Base-by-base conservation (phyloP, 2,888 invertebrate species). In the Tanypteryx hageni region DNA sequence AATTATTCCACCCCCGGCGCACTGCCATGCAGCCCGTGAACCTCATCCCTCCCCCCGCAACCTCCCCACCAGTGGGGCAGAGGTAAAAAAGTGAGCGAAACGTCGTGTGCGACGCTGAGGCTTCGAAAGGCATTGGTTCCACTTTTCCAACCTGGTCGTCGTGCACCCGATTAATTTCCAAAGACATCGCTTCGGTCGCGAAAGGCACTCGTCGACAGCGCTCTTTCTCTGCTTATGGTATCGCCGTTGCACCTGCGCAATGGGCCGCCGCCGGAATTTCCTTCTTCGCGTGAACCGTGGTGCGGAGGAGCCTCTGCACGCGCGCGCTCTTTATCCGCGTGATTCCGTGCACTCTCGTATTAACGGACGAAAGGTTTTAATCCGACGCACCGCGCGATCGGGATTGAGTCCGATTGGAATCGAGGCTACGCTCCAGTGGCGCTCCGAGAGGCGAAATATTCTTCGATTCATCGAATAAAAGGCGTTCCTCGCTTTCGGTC, bases 71-170 rank as follows among this genome's bases (percentile, higher is more conserved):
- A 31, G 18, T 76, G 18, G 68, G n/a, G 18, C 1, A 44, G 22
- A 22, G 22, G 27, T 76, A 76, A 76, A 76, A 76, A 76, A 76
- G 11, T 76, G 76, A 64, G 64, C 14, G 14, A 64, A 64, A n/a
- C 64, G n/a, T 44, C 3, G 64, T 18, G 16, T 61, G 61, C 18
- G 61, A 61, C 61, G 13, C 18, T 7, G 64, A 64, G 68, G 27
- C 76, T 76, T 76, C 76, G 76, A 76, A 76, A 76, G 76, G 76
- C 76, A 76, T 76, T 76, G 76, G 76, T 27, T 76, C 76, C n/a
- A n/a, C 14, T 64, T 64, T 64, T 76, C 76, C 76, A 76, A n/a
- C 22, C n/a, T 76, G 76, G 76, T 76, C 22, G 76, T 76, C 76
- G n/a, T 16, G 68, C 68, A n/a, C 0, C 68, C 68, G 76, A 64